Evolutionary conservation across 2,888 invertebrate species (phyloP).

Genomic region (Petrolisthes manimaculis): DNA sequence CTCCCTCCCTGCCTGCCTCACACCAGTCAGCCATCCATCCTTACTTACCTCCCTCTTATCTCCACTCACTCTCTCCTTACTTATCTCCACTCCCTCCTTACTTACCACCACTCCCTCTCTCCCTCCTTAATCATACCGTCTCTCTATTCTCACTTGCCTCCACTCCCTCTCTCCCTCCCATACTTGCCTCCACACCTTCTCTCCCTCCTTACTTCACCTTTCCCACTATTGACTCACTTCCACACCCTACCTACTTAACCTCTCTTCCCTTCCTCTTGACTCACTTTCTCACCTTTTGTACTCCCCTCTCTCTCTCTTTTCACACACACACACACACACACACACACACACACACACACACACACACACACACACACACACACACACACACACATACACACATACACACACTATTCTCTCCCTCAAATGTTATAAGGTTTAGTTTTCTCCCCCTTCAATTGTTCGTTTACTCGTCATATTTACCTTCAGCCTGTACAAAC

Average conservation of each 20-base stretch:
- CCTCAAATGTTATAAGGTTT: neutral
- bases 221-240: neutral
- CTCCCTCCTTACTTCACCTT: neutral
- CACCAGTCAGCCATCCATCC: neutral
- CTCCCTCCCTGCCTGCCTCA: neutral
- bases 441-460: too few relatives aligned
- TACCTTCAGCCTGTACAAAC: too few relatives aligned
- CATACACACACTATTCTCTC: conserved; percentile 13
- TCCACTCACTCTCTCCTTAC: neutral
- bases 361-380: conserved; percentile 29
- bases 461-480: too few relatives aligned
- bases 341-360: neutral
- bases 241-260: neutral
- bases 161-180: neutral
- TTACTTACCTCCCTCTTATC: neutral
- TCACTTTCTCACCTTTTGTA: neutral
- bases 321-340: neutral
- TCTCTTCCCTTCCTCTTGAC: neutral
- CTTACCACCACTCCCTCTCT: neutral
- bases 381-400: conserved; percentile 36
- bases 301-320: neutral
- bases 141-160: neutral
- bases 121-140: neutral
- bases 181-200: neutral
- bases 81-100: neutral